A percentile compares a stretch with the other conserved stretches of the same genome.
Conservation (phyloP, 37 sponge, comb jelly and placozoan genomes). For the Agelas oroides region DNA sequence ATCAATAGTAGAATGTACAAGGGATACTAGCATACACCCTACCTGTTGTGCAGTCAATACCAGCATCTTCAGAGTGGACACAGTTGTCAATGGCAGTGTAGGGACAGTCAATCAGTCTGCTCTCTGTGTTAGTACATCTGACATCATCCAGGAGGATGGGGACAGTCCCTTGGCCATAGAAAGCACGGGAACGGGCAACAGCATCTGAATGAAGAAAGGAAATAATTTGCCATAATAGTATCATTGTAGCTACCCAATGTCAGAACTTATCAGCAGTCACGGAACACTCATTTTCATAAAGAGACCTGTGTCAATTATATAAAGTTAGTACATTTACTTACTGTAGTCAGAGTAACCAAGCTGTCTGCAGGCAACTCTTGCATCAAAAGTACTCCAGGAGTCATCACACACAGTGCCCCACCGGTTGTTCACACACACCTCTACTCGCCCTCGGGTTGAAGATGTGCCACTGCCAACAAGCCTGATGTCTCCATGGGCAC, state of each 20-base stretch:
- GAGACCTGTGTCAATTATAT: too few relatives aligned
- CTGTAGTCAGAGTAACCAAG: not conserved
- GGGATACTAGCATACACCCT: too few relatives aligned
- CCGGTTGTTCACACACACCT: slow-evolving; percentile 12
- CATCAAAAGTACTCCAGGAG: slow-evolving; percentile 27
- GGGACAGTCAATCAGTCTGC: not conserved
- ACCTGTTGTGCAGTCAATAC: slow-evolving; percentile 6
- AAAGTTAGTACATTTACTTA: not conserved
- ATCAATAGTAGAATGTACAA: too few relatives aligned
- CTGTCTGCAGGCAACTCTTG: slow-evolving; percentile 37
- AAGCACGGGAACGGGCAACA: not conserved
- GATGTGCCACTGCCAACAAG: not conserved
- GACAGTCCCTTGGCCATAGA: slow-evolving; percentile 11
- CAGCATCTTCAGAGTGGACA: slow-evolving; percentile 42
- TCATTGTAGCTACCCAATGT: not conserved
- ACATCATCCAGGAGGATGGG: slow-evolving; percentile 27
- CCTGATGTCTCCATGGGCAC: not conserved
- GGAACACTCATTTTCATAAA: too few relatives aligned
- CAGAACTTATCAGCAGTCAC: too few relatives aligned
- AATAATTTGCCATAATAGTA: too few relatives aligned
- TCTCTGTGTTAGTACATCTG: slow-evolving; percentile 2
- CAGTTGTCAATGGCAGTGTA: slow-evolving; percentile 6
- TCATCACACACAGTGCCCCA: slow-evolving; percentile 40
- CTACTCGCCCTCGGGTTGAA: slow-evolving; percentile 15
- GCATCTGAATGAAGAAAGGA: slow-evolving; percentile 1